Evolutionary conservation across 2,888 invertebrate genomes (phyloP), one percentile per base, ranked within the genome.

Genomic region (Machimus rusticus): DNA sequence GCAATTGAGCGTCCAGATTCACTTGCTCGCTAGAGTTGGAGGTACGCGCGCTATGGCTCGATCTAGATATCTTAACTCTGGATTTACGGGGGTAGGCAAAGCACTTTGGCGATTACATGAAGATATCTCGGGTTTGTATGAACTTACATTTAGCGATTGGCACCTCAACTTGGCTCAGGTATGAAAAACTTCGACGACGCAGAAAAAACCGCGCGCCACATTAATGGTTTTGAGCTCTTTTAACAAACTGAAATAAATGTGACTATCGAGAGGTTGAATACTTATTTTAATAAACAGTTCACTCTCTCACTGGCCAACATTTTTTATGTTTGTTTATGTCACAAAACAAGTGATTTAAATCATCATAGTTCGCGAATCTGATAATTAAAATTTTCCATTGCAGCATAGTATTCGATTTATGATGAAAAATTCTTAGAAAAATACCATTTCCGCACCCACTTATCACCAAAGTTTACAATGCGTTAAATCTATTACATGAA

Each of bases 21-120:
- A 74, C 74, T 74, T 31, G 19, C 39, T 19, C 74, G 39, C 84
- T 74, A 8, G 39, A 43, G 19, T 19, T 46, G 34, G 28, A 74
- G 37, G 19, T 43, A 23, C 6, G 34, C 23, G 39, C n/a, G 23
- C 74, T 85, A 31, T 43, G 74, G n/a, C n/a, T 46, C 28, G 19
- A 85, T 85, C 85, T 46, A 51, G 66, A 66, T 66, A 16, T 51
- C 51, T 51, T n/a, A 16, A 23, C 66, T 66, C n/a, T 66, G 4
- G 23, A 3, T 28, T 23, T 12, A 66, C 9, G 28, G 6, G 66
- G 9, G n/a, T 84, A 74, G n/a, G 85, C 34, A 74, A 82, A 85
- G 6, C 85, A 85, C 66, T 66, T 85, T 74, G 19, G 51, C 46
- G 82, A 82, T 82, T 82, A 82, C 82, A 57, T 57, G 82, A 57